Percentiles rank a stretch among this genome's conserved stretches.
These are phyloP conservation scores for Trichonephila clavipes DNA, from an alignment of 1,140 invertebrate species.

Conservation along the genomic window DNA sequence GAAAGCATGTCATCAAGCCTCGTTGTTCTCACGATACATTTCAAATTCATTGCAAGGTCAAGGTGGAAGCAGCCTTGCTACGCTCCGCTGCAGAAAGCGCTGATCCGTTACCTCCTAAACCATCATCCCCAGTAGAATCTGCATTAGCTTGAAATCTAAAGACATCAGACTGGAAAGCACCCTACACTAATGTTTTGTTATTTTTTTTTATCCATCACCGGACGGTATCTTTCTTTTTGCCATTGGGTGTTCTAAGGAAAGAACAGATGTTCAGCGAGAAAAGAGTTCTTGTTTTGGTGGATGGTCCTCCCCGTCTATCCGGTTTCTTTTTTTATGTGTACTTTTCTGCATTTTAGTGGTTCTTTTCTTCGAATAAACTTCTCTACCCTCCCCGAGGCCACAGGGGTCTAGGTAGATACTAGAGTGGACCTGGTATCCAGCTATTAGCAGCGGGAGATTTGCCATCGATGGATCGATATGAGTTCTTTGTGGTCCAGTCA, in stretches of 20 bases:
- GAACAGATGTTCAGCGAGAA: conserved; percentile 47
- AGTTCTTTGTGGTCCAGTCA: conserved; percentile 4
- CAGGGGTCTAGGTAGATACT: background rate
- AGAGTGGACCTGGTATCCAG: background rate
- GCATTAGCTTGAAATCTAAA: background rate
- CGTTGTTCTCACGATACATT: background rate
- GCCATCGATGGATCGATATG: conserved; percentile 13
- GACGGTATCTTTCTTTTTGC: conserved; percentile 47
- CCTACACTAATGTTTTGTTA: background rate
- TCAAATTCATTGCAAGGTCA: conserved; percentile 11
- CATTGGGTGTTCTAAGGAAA: background rate
- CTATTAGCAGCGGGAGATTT: conserved; percentile 6
- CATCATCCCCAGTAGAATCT: conserved; percentile 45
- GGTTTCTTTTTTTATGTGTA: conserved; percentile 39
- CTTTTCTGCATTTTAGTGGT: conserved; percentile 22
- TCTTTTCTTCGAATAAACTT: background rate
- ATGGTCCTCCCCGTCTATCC: background rate
- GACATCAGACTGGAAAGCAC: background rate
- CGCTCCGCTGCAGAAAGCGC: background rate
- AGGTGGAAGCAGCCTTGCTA: background rate
- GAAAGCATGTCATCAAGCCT: background rate
- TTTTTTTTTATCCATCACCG: background rate
- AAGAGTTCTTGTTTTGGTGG: conserved; percentile 49
- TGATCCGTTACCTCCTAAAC: conserved; percentile 38
- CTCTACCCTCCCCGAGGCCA: background rate